Base-by-base conservation (phyloP, 2,113 vertebrate species). In the Cheirogaleus medius region DNA sequence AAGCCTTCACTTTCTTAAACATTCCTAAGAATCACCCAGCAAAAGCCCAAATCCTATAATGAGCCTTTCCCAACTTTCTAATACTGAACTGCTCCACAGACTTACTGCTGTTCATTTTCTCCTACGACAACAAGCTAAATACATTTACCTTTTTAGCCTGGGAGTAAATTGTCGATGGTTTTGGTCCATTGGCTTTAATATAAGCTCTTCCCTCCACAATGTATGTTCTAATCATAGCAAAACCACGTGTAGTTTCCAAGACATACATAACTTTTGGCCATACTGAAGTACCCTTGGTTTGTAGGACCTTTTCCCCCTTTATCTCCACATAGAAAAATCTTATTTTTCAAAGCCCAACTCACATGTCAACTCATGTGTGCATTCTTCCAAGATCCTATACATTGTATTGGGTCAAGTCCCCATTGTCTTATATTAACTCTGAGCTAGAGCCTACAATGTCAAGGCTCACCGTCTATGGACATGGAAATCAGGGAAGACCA, bases 261-360 rank as follows among this genome's bases (percentile, higher is more conserved):
- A 27, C 2, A 3, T 5, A 13, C 2, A 2, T 7, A 13, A 14
- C 34, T 21, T 73, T 89, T 39, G 56, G 85, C 6, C 47, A 52
- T 52, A n/a, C 21, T 14, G 6, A 37, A 69, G 49, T 54, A 52
- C 13, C 52, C 23, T 80, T 73, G 66, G 20, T 83, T 91, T 85
- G 10, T 23, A 52, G 56, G 49, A 58, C 25, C 8, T 42, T 80
- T n/a, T 34, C 25, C 8, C 3, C 21, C 7, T 11, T 42, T 37
- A 21, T 49, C 10, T 52, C 6, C 64, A 66, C 15, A 47, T 4
- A 71, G 58, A 92, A 83, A 74, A 81, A 17, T 60, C 68, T 44
- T 80, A 27, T 29, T 95, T 95, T 94, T n/a, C 64, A 84, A 80
- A 93, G 54, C 58, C 47, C 52, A 89, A 20, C 17, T 95, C 20